Base-by-base conservation (phyloP, 2,113 vertebrate genomes). In the Spermophilus dauricus region DNA sequence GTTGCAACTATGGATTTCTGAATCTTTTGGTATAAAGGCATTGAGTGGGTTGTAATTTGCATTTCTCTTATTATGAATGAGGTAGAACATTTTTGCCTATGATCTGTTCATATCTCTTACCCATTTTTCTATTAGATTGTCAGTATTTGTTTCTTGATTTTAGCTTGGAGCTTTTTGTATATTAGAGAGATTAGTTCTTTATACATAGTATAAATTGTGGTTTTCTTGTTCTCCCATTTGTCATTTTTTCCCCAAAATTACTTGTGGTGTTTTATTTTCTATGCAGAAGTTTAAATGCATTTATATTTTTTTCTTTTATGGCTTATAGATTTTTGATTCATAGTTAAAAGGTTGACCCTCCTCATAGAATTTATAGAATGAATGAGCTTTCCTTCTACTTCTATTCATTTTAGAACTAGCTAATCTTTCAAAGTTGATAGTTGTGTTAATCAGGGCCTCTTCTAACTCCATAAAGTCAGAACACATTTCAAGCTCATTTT, bases 271-370 rank as follows among this genome's bases (percentile, higher is more conserved):
- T 83, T 76, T 91, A 77, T 77, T 96, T 96, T 84, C 16, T 20
- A 39, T 92, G 24, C n/a, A 67, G 48, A 95, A 67, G 4, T 61
- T 89, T 82, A 91, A 95, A 77, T 18, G 80, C 69, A 81, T 39
- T 93, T 95, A 86, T 58, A 77, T 80, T 20, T 88, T 85, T 89
- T 97, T 81, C 17, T 12, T 89, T 61, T 63, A 67, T 81, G n/a
- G 32, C 8, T 72, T 89, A 39, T 80, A 42, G 39, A 86, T 76
- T 75, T 93, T 86, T 94, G 4, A 97, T 70, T 89, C 45, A 94
- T 63, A 84, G 51, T 89, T 91, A 86, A 89, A 90, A 82, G 28
- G 1, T 82, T 87, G 95, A 81, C 14, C 51, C 9, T 91, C 34
- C 16, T 84, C 17, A 42, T 45, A 92, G 34, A 87, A 89, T 97